Percentiles rank a stretch among this genome's conserved stretches.
These are phyloP conservation scores for Pristionchus maxplancki DNA, from an alignment of 2,888 invertebrate species.

Conservation along the genomic window DNA sequence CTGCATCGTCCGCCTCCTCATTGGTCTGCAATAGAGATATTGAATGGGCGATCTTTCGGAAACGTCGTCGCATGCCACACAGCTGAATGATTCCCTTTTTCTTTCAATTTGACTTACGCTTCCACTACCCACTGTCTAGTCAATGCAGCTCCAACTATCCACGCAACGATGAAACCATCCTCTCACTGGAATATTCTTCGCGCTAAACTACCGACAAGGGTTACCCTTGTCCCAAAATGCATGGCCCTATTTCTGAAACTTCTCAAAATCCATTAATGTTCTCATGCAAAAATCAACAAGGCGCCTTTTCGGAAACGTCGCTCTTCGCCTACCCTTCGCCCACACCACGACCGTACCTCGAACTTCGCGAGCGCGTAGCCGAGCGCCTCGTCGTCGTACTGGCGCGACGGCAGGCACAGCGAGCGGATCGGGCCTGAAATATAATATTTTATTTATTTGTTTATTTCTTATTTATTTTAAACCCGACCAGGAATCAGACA, in stretches of 20 bases:
- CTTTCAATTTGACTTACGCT: no score
- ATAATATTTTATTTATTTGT: neutral
- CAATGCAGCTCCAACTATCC: no score
- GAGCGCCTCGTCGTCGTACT: neutral
- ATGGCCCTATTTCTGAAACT: no score
- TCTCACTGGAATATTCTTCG: no score
- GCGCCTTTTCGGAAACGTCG: neutral
- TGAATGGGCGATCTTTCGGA: neutral
- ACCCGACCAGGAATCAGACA: no score
- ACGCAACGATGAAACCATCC: no score
- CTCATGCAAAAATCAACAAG: neutral
- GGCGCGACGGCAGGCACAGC: neutral
- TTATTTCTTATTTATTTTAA: no score
- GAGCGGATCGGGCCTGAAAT: neutral
- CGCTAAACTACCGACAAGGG: no score
- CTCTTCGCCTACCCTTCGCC: neutral
- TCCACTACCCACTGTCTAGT: no score
- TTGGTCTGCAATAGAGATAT: neutral
- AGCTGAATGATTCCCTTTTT: neutral
- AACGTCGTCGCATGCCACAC: neutral
- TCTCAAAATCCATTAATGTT: no score
- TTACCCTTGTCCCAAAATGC: no score
- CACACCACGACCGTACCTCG: neutral
- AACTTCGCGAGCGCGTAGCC: constrained; percentile 15
- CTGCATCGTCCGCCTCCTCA: constrained; percentile 2